Evolutionary conservation across 2,113 vertebrate genomes (phyloP), one percentile per base, ranked within the genome.

Genomic region (Salvelinus sp.): DNA sequence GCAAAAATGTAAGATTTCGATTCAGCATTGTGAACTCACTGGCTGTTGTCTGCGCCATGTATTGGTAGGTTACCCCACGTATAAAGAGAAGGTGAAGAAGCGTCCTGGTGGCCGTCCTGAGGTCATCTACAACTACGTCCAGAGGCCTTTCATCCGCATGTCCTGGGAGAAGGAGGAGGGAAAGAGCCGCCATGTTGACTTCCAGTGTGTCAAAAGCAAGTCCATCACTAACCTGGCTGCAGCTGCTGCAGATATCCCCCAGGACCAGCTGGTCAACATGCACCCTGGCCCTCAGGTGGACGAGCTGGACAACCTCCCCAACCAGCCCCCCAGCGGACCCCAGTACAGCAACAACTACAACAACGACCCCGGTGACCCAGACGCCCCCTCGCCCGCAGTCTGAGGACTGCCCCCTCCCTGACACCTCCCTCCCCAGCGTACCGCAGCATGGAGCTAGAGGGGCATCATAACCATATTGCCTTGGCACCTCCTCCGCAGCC

Each of bases 131-230:
- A 99, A 99, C 91, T 99, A 99, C 0, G 98, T 99, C 74, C 98
- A 99, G 90, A 93, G 98, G 82, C 98, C 98, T 0, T 99, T 99
- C 83, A 99, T 99, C 89, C 94, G 96, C 76, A 99, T 99, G 98
- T 99, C 98, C 0, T 99, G 98, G 98, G 98, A 99, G 89, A 99
- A 99, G 79, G 98, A 99, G 78, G 98, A 99, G 81, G 98, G 98
- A 0, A 99, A 99, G 91, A 99, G 97, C 71, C 94, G 97, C 23
- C 98, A 99, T 0, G 98, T 99, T 60, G 98, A 99, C 91, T 99
- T 99, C 78, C 98, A 99, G 88, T 99, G 98, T 0, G 98, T 99
- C 16, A 99, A 99, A 84, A 98, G 97, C 87, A 99, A 99, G 91
- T 98, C 97, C 60, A 99, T 97, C 82, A 99, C 97, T 23, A 99